These are phyloP conservation scores for Fregetta grallaria DNA, from an alignment of 2,113 vertebrate genomes.

Conservation along the genomic window DNA sequence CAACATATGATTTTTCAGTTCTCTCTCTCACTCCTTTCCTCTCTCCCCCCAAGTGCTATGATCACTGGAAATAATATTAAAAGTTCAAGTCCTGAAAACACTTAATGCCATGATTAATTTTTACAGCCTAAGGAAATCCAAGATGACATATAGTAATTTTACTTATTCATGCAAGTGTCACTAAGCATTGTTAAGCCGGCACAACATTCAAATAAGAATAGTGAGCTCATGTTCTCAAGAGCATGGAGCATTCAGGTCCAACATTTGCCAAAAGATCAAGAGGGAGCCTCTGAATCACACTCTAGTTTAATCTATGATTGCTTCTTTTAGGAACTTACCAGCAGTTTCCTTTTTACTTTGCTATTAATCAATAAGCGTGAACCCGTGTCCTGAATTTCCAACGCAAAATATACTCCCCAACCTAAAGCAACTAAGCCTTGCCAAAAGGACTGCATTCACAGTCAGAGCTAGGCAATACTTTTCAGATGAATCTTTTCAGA, in stretches of 20 bases:
- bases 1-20: slow-evolving; percentile 50
- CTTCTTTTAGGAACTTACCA: background rate
- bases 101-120: slow-evolving; percentile 40
- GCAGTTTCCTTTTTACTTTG: background rate
- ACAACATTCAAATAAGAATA: slow-evolving; percentile 9
- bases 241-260: background rate
- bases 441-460: background rate
- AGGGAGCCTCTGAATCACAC: background rate
- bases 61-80: slow-evolving; percentile 59
- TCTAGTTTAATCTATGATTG: background rate
- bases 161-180: slow-evolving; percentile 9
- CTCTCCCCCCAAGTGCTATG: background rate
- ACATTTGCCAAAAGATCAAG: background rate
- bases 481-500: background rate
- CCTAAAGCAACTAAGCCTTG: background rate
- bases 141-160: slow-evolving; percentile 35
- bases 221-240: background rate
- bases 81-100: slow-evolving; percentile 44
- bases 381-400: background rate
- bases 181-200: background rate
- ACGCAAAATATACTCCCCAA: background rate
- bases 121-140: slow-evolving; percentile 40
- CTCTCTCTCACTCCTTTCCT: background rate
- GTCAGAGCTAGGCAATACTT: background rate
- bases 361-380: background rate